Base-by-base conservation (phyloP, 2,888 invertebrate species). In the Amblyteles armatorius region DNA sequence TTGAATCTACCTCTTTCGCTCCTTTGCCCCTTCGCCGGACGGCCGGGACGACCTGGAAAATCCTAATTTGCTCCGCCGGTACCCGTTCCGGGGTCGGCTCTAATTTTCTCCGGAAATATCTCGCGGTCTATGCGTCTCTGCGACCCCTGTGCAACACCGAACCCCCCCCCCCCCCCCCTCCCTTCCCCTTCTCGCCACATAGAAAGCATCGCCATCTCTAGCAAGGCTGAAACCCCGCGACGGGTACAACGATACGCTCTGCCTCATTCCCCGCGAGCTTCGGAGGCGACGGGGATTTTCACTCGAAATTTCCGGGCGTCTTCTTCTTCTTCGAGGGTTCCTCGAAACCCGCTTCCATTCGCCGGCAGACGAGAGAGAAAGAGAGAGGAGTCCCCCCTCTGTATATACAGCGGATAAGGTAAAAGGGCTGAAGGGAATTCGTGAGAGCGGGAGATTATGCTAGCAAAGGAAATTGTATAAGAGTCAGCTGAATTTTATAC, bases 61-160 rank as follows among this genome's bases (percentile, higher is more conserved):
- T 89, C 87, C 86, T 86, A 88, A 88, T 89, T 88, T 88, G 84
- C 87, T 72, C 36, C 67, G 52, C 60, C 65, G 60, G 44, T 19
- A 36, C 50, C 50, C 84, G 74, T 71, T 74, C 77, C 69, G 67
- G 79, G 33, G 57, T 50, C 73, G 44, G 79, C 83, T 79, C 86
- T 88, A 88, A 88, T 88, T 86, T 88, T 86, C 86, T 85, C 80
- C 71, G 65, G 85, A 84, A 87, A 86, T 84, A 85, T 83, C 57
- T 50, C 63, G 77, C 36, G 52, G 69, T 65, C 79, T 44, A 36
- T 76, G 65, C 67, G 55, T 52, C 74, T 44, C 16, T 63, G 55
- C 63, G 52, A 68, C 26, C 78, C 63, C 50, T 57, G 65, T 65
- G 52, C 82, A 76, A 79, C 82, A 67, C 48, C 60, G 68, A 67